Evolutionary conservation across 2,888 invertebrate genomes (phyloP), one percentile per base, ranked within the genome.

Genomic region (Drosophila pseudotakahashii): DNA sequence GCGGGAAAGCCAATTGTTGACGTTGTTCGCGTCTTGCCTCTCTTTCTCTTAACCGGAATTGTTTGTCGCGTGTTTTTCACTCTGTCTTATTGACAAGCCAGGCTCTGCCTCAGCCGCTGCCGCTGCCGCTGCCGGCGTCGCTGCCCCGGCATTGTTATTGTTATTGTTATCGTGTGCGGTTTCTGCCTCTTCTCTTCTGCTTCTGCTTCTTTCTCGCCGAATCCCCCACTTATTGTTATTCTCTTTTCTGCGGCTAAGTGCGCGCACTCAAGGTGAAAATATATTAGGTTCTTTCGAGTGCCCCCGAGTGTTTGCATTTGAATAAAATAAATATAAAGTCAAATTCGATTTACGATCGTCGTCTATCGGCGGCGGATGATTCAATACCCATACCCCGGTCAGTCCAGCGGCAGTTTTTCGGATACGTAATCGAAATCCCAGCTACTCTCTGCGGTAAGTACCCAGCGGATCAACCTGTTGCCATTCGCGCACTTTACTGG

Each of bases 261-360:
- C 81, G 79, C 77, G 81, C 48, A 84, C 79, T 79, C 81, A 81
- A 84, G 81, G 81, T 79, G 81, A 81, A 81, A 79, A 81, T 84
- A 76, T 79, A 79, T 81, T 81, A 70, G 77, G 81, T 81, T 83
- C 81, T 83, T 83, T 75, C 70, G 63, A 84, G 78, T 84, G 72
- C 81, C 83, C 83, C 71, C 69, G 58, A 84, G 79, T 84, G 72
- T 70, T 73, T 77, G 52, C 64, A 66, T 81, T 80, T 82, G 70
- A 71, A 81, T 79, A 47, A 80, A 82, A 69, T 73, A 71, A 58
- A 58, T 69, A 66, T 66, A 50, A 69, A 69, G 51, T 58, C 47
- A 52, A 66, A 77, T 79, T 79, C 70, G 67, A 77, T 78, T 78
- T 78, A 73, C 68, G 74, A 76, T 23, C 71, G 45, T 47, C 45